Conservation (phyloP, 2,113 vertebrate genomes). For the Xiphophorus hellerii region DNA sequence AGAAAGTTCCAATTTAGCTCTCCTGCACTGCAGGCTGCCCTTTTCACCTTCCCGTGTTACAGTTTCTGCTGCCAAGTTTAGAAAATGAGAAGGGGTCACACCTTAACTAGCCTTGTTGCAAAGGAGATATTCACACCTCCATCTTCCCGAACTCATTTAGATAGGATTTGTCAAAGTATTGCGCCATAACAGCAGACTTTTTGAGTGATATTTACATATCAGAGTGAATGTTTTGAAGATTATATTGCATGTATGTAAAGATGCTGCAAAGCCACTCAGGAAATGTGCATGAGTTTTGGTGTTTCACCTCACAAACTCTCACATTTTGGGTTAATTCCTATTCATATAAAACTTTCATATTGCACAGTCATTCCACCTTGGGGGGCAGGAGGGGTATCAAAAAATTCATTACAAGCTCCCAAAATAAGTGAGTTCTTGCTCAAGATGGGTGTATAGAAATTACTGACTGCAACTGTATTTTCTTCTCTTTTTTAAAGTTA, state of each 20-base stretch:
- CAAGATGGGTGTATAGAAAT: neutral
- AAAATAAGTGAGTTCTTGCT: neutral
- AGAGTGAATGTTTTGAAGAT: too few relatives aligned
- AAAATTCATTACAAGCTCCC: too few relatives aligned
- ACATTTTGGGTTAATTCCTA: too few relatives aligned
- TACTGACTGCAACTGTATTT: neutral
- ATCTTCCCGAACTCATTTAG: slow-evolving; percentile 3
- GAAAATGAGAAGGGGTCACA: slow-evolving; percentile 37
- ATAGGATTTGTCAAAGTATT: slow-evolving; percentile 11
- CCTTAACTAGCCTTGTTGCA: slow-evolving; percentile 15
- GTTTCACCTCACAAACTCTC: too few relatives aligned
- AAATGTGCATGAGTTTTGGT: too few relatives aligned
- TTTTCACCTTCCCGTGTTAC: slow-evolving; percentile 35
- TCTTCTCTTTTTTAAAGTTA: neutral
- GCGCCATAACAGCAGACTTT: slow-evolving; percentile 1
- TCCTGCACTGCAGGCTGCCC: slow-evolving; percentile 1
- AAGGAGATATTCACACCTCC: neutral
- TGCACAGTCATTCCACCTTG: too few relatives aligned
- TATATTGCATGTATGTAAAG: too few relatives aligned
- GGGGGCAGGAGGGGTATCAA: too few relatives aligned
- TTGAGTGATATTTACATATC: neutral
- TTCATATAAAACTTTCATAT: too few relatives aligned
- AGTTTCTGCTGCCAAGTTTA: slow-evolving; percentile 29
- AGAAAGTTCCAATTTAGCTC: slow-evolving; percentile 7
- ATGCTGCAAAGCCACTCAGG: too few relatives aligned